Percentiles rank a stretch among this genome's conserved stretches.
phyloP scores from a whole-genome alignment of 2,113 vertebrate species.

The Daphoenositta chrysoptera region DNA sequence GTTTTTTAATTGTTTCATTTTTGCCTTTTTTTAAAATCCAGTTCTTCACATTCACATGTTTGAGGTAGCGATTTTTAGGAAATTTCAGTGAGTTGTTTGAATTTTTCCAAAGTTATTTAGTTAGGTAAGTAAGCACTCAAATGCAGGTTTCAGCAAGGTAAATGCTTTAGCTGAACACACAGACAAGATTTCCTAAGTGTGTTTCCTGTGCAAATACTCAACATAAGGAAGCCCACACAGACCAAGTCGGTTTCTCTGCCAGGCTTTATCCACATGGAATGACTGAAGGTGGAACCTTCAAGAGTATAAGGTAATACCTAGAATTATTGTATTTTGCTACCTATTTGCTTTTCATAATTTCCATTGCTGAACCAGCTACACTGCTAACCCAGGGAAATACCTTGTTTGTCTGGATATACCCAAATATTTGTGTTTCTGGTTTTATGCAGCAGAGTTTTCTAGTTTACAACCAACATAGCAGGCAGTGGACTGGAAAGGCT shows the following conservation, averaged over 20 bases:
- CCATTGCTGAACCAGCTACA: neutral
- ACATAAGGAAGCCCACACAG: neutral
- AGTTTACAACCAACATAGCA: neutral
- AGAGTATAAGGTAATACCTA: neutral
- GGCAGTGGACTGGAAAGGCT: neutral
- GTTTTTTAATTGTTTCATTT: fast-evolving
- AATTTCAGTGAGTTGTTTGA: neutral
- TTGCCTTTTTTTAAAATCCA: neutral
- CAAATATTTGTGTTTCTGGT: neutral
- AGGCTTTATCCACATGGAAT: neutral
- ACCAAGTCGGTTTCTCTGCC: neutral
- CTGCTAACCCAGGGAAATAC: neutral
- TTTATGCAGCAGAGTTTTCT: neutral
- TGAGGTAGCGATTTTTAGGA: neutral
- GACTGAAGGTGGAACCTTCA: neutral
- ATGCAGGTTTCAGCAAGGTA: neutral
- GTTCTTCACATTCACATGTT: neutral
- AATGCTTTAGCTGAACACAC: neutral
- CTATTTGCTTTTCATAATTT: neutral
- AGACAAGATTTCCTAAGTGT: neutral
- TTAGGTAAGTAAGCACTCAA: neutral
- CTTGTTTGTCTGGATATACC: neutral
- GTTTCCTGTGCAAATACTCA: neutral
- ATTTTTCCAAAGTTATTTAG: neutral
- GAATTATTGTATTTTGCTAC: neutral